Base-by-base conservation (phyloP, 2,888 invertebrate genomes). In the Leptinotarsa peninsularis region DNA sequence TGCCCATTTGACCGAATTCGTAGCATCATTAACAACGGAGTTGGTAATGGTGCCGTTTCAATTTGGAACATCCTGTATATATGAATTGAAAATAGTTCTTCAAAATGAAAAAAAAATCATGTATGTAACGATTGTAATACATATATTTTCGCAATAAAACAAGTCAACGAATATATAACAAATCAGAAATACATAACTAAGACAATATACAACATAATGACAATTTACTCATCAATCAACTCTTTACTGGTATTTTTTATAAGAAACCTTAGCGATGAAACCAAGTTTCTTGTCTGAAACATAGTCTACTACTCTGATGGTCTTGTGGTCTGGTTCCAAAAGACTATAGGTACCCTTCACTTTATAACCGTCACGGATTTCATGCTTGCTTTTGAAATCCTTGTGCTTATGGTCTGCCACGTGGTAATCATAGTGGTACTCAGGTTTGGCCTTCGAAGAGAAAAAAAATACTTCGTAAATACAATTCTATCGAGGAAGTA, bases 281-380 rank as follows among this genome's bases (percentile, higher is more conserved):
- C 87, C 87, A 74, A 81, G 80, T 78, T 87, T 87, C 81, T 87
- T 86, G 75, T 86, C 86, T 54, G 86, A 79, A 23, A 82, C 81
- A 79, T 87, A 87, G 73, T 87, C 85, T 7, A 87, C 87, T 13
- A 84, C 79, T 71, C 87, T 85, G 72, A 86, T 81, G 66, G 85
- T 85, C 76, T 86, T 86, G 79, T 86, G 85, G 79, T 87, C 87
- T 21, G 87, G 86, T 77, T 87, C 85, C 74, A 87, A 78, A 23
- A 87, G 81, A 73, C 84, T 86, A 84, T 87, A 87, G 43, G 78
- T 76, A 66, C 87, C 87, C 79, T 87, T 87, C 52, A 87, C 87
- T 82, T 86, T 87, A 83, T 86, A 82, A 43, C 87, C 87, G 50
- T 87, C 86, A 43, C 87, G 82, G n/a, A 80, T 82, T 80, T 87